These are phyloP conservation scores for Thecocarcelia acutangulata DNA, from an alignment of 2,888 invertebrate species.

Conservation along the genomic window DNA sequence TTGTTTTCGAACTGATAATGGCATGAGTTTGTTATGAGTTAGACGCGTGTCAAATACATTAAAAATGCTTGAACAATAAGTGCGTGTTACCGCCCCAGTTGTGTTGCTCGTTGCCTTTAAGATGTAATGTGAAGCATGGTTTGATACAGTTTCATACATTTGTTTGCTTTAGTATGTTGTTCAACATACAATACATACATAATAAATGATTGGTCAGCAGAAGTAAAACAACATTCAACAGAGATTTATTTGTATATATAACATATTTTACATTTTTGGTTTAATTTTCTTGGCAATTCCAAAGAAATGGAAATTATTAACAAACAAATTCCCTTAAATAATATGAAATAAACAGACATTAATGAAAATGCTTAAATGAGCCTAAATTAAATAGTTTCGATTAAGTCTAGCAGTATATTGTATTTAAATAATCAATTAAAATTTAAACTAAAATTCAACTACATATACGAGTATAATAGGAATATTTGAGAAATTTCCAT, in stretches of 20 bases:
- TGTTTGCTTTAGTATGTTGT: background rate
- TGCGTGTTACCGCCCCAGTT: conserved; percentile 64
- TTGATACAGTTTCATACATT: background rate
- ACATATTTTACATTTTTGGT: conserved; percentile 5
- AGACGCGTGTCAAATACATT: conserved; percentile 68
- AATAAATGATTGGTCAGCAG: conserved; percentile 59
- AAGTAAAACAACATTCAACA: conserved; percentile 44
- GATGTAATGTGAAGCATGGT: conserved; percentile 8
- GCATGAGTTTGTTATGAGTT: conserved; percentile 46
- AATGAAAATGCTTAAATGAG: no score
- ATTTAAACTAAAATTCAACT: no score
- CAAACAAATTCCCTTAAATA: no score
- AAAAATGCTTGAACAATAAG: conserved; percentile 53
- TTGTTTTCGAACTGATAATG: conserved; percentile 2
- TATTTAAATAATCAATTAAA: no score
- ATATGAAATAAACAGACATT: no score
- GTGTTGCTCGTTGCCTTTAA: conserved; percentile 32
- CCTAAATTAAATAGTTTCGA: no score
- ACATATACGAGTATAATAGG: no score
- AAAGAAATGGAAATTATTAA: conserved; percentile 9
- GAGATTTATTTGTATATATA: conserved; percentile 44
- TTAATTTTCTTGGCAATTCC: no score
- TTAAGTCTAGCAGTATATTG: no score
- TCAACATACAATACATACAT: conserved; percentile 14
- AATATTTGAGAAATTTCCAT: no score